These are phyloP conservation scores for Rhagium mordax DNA, from an alignment of 2,888 invertebrate species.

Conservation along the genomic window DNA sequence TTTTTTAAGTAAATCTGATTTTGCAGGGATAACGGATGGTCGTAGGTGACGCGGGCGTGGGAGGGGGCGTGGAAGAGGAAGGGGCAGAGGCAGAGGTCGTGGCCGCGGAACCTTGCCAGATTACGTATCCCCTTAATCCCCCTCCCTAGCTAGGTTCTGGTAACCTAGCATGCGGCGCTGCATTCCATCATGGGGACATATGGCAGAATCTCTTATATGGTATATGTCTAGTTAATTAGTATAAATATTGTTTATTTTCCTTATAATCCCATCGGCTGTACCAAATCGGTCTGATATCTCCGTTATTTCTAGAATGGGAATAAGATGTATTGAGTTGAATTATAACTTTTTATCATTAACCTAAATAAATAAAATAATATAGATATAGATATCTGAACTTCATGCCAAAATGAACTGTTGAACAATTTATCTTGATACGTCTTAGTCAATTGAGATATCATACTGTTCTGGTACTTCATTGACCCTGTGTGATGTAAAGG, in stretches of 20 bases:
- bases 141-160: slow-evolving; percentile 54
- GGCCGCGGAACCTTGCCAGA: slow-evolving; percentile 73
- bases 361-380: too few relatives aligned
- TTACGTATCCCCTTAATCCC: slow-evolving; percentile 68
- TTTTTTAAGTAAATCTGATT: slow-evolving; percentile 50
- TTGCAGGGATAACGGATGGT: slow-evolving; percentile 84
- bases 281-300: too few relatives aligned
- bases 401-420: too few relatives aligned
- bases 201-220: slow-evolving; percentile 23
- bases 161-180: slow-evolving; percentile 34
- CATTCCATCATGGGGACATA: slow-evolving; percentile 36
- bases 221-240: slow-evolving; percentile 27
- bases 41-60: slow-evolving; percentile 90
- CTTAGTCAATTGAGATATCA: too few relatives aligned
- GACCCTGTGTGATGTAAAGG: too few relatives aligned
- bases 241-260: slow-evolving; percentile 29
- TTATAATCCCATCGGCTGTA: slow-evolving; percentile 13
- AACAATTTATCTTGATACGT: too few relatives aligned
- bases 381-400: too few relatives aligned
- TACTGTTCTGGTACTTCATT: too few relatives aligned
- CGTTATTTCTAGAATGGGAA: too few relatives aligned
- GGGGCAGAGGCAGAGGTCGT: slow-evolving; percentile 87
- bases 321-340: too few relatives aligned
- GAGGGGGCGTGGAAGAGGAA: slow-evolving; percentile 83
- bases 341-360: too few relatives aligned